These are phyloP conservation scores for Microctenopoma stevenorrisi DNA, from an alignment of 2,797 vertebrate species.

Conservation along the genomic window DNA sequence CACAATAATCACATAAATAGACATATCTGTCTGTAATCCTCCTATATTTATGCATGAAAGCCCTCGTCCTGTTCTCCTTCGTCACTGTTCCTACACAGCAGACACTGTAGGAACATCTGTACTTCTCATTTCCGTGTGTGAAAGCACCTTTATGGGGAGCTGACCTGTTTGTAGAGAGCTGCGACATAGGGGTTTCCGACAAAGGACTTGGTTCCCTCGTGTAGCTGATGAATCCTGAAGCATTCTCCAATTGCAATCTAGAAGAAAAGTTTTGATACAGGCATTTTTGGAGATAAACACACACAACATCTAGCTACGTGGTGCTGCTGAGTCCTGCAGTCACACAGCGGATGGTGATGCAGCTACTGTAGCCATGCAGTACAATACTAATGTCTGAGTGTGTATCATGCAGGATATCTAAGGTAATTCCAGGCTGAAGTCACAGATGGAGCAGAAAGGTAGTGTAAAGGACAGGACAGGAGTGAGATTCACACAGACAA, in stretches of 20 bases:
- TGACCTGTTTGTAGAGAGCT: slow-evolving; percentile 92
- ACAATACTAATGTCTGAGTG: slow-evolving; percentile 34
- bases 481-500: slow-evolving; percentile 49
- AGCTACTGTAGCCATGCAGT: slow-evolving; percentile 32
- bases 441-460: slow-evolving; percentile 31
- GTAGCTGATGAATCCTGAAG: slow-evolving; percentile 93
- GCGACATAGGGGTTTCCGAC: slow-evolving; percentile 94
- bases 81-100: too few relatives aligned
- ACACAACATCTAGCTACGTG: neutral
- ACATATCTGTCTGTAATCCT: neutral
- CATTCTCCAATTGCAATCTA: slow-evolving; percentile 97
- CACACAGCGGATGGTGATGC: neutral
- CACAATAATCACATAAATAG: slow-evolving; percentile 1
- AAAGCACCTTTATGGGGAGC: neutral
- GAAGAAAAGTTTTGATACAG: slow-evolving; percentile 11
- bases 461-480: slow-evolving; percentile 45
- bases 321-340: neutral
- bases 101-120: too few relatives aligned
- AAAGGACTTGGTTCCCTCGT: slow-evolving; percentile 91
- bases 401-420: slow-evolving; percentile 59
- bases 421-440: slow-evolving; percentile 28
- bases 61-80: neutral
- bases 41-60: neutral
- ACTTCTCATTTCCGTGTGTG: neutral
- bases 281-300: slow-evolving; percentile 19